Conservation (phyloP, 2,888 invertebrate species). For the Sipunculus nudus region DNA sequence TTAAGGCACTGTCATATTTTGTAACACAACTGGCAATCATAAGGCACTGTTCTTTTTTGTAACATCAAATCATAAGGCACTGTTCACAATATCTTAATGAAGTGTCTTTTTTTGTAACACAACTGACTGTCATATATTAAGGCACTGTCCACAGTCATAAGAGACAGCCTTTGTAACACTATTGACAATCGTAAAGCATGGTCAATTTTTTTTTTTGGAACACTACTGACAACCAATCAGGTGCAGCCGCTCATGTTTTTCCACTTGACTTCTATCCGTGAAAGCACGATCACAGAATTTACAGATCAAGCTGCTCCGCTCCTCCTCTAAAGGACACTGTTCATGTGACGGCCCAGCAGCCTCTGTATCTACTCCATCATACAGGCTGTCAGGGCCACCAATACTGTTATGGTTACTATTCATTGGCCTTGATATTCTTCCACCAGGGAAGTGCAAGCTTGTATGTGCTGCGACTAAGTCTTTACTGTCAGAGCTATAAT, state of each 20-base stretch:
- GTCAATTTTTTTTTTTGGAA: not conserved
- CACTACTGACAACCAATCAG: slow-evolving; percentile 33
- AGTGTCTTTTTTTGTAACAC: too few relatives aligned
- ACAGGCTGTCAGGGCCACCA: too few relatives aligned
- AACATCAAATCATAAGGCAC: too few relatives aligned
- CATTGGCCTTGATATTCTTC: slow-evolving; percentile 16
- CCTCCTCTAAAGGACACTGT: not conserved
- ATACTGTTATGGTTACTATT: slow-evolving; percentile 12
- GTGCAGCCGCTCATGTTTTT: slow-evolving; percentile 57
- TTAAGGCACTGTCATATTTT: too few relatives aligned
- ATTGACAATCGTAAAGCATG: too few relatives aligned
- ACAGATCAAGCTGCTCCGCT: slow-evolving; percentile 43
- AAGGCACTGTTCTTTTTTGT: too few relatives aligned
- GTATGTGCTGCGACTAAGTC: slow-evolving; percentile 46
- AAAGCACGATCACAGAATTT: slow-evolving; percentile 57
- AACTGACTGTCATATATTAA: too few relatives aligned
- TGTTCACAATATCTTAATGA: too few relatives aligned
- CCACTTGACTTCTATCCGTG: slow-evolving; percentile 49
- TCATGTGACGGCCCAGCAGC: slow-evolving; percentile 5
- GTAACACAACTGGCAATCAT: too few relatives aligned
- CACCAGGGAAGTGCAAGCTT: slow-evolving; percentile 52
- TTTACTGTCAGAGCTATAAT: slow-evolving; percentile 47
- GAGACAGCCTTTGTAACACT: too few relatives aligned
- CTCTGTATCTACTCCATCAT: not conserved
- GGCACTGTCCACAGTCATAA: too few relatives aligned